Percentiles rank a stretch among this genome's conserved stretches.
phyloP scores from a whole-genome alignment of 2,113 vertebrate genomes.

The Dendropsophus ebraccatus region DNA sequence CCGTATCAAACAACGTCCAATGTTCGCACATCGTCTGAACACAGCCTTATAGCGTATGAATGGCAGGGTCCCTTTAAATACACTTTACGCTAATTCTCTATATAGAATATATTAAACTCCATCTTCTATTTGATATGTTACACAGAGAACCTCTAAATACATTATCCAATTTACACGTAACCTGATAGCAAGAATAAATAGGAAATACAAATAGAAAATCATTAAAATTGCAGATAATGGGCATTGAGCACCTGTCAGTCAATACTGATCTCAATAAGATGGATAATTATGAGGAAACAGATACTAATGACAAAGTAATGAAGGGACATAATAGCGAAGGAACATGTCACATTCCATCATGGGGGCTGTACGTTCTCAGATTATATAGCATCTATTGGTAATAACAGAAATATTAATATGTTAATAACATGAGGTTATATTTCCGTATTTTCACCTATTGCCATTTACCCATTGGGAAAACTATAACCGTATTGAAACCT shows the following conservation, averaged over 20 bases:
- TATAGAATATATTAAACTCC: too few relatives aligned
- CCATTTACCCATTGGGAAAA: too few relatives aligned
- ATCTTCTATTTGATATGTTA: too few relatives aligned
- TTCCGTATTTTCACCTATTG: too few relatives aligned
- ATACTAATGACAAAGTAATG: not conserved
- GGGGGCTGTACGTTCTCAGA: not conserved
- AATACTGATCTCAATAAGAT: conserved; percentile 12
- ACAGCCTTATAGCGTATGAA: too few relatives aligned
- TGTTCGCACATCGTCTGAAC: too few relatives aligned
- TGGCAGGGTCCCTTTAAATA: too few relatives aligned
- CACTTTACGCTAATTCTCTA: too few relatives aligned
- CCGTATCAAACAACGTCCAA: too few relatives aligned
- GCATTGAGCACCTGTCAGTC: not conserved
- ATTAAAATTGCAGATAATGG: not conserved
- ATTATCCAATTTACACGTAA: not conserved
- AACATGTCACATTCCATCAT: not conserved
- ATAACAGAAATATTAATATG: not conserved
- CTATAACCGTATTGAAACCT: too few relatives aligned
- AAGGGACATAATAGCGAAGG: not conserved
- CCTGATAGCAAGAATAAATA: not conserved
- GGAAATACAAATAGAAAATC: not conserved
- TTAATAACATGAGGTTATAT: too few relatives aligned
- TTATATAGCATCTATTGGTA: not conserved
- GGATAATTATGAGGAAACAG: not conserved
- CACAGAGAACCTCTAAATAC: not conserved